Base-by-base conservation (phyloP, 1,140 invertebrate species). In the Drosophila nebulosa region DNA sequence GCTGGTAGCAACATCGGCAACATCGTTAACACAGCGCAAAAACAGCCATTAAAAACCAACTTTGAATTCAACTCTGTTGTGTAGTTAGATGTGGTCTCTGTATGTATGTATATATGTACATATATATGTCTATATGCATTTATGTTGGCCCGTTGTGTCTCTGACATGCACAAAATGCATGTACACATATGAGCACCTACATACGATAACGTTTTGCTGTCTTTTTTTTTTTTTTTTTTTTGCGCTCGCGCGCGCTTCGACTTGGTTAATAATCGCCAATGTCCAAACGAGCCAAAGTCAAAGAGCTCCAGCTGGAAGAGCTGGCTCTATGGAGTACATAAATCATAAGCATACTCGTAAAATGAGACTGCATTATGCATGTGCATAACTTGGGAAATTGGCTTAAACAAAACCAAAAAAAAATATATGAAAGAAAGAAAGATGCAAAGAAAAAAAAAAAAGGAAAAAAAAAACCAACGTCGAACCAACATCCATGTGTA, bases 111-210 rank as follows among this genome's bases (percentile, higher is more conserved):
- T 7, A 7, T 27, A 9, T 30, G 3, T 30, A 9, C 27, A 30
- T 30, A 12, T 30, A 21, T 30, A 4, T 53, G 7, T 30, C 5
- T 7, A 7, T 27, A 9, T 30, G 3, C 10, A 9, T 30, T 30
- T 9, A 30, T 30, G 10, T 30, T 30, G 24, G 32, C 50, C 58
- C 58, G 65, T 76, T 69, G 77, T 69, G 74, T 83, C 74, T 79
- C 78, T 88, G 81, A 86, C 81, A 86, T 88, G 81, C 81, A 81
- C 83, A 86, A 88, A 86, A 88, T 88, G 83, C 81, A 81, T 88
- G 81, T 88, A 86, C 39, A 46, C 39, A 46, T 86, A 86, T 85
- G 81, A 88, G 81, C 81, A 86, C 78, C 81, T 75, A 86, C 69
- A 59, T 62, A 81, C 83, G 81, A 86, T 86, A 86, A 86, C 74